phyloP scores from a whole-genome alignment of 2,888 invertebrate genomes.

The Cecidostiba fungosa region DNA sequence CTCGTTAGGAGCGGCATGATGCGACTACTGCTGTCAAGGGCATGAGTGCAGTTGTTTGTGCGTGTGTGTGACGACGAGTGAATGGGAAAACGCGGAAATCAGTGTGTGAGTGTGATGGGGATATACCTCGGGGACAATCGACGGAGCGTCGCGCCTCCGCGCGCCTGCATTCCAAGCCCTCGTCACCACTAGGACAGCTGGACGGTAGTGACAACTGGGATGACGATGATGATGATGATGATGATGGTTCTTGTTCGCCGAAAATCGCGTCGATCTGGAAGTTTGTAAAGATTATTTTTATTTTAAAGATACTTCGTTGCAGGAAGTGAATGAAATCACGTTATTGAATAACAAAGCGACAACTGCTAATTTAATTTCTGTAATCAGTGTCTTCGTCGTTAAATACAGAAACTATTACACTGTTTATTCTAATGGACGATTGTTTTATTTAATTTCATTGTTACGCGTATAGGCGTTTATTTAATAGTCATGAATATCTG shows the following conservation, averaged over 20 bases:
- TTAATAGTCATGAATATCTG: not conserved
- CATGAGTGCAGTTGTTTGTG: slow-evolving; percentile 22
- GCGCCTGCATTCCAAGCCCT: slow-evolving; percentile 78
- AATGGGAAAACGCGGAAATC: slow-evolving; percentile 66
- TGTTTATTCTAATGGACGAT: not conserved
- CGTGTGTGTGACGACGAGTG: slow-evolving; percentile 24
- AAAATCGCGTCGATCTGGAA: slow-evolving; percentile 75
- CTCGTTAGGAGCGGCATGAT: slow-evolving; percentile 30
- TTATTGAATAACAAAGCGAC: not conserved
- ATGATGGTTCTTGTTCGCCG: slow-evolving; percentile 69
- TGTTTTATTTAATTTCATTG: not conserved
- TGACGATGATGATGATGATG: not conserved
- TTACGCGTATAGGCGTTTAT: not conserved
- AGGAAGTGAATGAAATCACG: too few species aligned
- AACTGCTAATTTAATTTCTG: not conserved
- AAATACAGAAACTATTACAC: not conserved
- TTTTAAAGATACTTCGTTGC: not conserved
- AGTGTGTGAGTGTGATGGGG: not conserved
- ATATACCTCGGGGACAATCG: slow-evolving; percentile 78
- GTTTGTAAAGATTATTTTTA: slow-evolving; percentile 37
- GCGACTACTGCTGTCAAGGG: slow-evolving; percentile 66
- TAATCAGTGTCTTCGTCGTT: not conserved
- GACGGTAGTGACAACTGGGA: not conserved
- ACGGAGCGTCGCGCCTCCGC: slow-evolving; percentile 78
- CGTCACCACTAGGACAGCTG: slow-evolving; percentile 77